phyloP scores from a whole-genome alignment of 2,888 invertebrate genomes.

The Andrena dorsata region DNA sequence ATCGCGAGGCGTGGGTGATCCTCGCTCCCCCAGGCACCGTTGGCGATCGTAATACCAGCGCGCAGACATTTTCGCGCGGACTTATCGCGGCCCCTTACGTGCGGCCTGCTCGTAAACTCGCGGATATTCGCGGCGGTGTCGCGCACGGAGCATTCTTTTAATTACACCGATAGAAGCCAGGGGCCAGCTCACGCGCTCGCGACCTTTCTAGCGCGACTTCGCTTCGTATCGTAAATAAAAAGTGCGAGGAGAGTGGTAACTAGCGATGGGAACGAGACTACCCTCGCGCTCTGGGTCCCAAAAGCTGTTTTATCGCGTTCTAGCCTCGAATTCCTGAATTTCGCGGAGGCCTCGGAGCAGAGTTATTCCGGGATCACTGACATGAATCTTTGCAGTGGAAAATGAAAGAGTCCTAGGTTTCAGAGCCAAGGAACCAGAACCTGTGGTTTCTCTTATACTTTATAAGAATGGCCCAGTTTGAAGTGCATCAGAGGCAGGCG shows the following conservation, averaged over 20 bases:
- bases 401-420: too few relatives aligned
- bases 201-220: constrained; percentile 56
- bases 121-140: constrained; percentile 64
- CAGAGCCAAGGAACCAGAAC: too few relatives aligned
- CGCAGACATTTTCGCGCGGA: constrained; percentile 56
- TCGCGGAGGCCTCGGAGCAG: background rate
- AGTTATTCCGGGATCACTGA: too few relatives aligned
- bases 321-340: background rate
- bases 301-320: background rate
- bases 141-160: constrained; percentile 67
- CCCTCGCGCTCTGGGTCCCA: background rate
- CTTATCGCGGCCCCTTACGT: constrained; percentile 61
- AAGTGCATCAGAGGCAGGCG: background rate
- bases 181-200: constrained; percentile 49
- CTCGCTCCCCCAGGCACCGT: constrained; percentile 28
- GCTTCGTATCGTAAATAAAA: constrained; percentile 21
- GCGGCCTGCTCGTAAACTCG: constrained; percentile 64
- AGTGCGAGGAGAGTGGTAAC: background rate
- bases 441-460: too few relatives aligned
- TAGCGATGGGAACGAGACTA: constrained; percentile 8
- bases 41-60: constrained; percentile 54
- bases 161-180: constrained; percentile 57
- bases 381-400: too few relatives aligned
- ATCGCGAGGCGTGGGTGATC: constrained; percentile 61
- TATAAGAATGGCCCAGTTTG: background rate